These are phyloP conservation scores for Darevskia nairensis DNA, from an alignment of 2,797 vertebrate species.

Conservation along the genomic window DNA sequence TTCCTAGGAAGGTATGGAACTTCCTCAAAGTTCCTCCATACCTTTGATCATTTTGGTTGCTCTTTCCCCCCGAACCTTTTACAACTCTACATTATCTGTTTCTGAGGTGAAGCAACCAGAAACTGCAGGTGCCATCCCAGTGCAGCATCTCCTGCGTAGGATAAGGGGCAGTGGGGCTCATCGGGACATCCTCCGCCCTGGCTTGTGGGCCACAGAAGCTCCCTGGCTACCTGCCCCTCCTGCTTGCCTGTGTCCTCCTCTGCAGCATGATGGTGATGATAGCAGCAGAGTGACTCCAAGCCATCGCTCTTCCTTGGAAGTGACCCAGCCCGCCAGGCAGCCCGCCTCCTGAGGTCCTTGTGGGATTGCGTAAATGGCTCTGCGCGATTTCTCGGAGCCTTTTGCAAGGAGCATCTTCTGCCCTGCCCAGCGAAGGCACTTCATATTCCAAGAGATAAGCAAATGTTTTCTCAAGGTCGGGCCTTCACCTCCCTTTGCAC, in stretches of 20 bases:
- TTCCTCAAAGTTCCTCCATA: neutral
- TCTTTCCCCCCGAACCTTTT: neutral
- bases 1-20: too few species aligned
- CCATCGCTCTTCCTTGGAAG: neutral
- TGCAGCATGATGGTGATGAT: too few species aligned
- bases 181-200: too few species aligned
- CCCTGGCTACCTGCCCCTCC: too few species aligned
- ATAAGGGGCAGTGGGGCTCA: too few species aligned
- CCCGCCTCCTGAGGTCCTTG: rapidly evolving
- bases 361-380: rapidly evolving
- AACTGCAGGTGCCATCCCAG: too few species aligned
- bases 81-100: neutral
- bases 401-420: neutral
- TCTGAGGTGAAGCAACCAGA: neutral
- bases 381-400: neutral
- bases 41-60: neutral
- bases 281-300: neutral
- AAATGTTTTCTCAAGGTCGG: constrained; percentile 20
- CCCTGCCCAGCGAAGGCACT: neutral
- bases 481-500: constrained; percentile 40
- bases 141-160: too few species aligned
- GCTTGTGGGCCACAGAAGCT: too few species aligned
- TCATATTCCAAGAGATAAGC: constrained; percentile 14
- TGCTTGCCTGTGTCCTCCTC: neutral
- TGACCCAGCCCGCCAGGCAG: neutral